Evolutionary conservation across 1,140 invertebrate genomes (phyloP).

Genomic region (Solenopsis invicta): DNA sequence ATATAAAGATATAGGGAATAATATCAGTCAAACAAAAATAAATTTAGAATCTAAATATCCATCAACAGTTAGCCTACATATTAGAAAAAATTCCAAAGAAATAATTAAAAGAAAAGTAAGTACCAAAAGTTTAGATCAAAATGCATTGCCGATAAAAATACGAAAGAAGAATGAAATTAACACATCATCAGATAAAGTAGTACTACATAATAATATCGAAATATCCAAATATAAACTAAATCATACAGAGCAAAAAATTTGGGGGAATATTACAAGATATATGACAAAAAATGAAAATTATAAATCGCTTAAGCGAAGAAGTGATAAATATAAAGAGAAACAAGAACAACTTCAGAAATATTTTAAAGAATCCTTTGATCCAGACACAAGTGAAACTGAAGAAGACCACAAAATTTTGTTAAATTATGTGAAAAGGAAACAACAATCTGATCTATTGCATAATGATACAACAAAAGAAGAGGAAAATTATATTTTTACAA

Average conservation of each 20-base stretch:
- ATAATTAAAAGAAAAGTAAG: not conserved
- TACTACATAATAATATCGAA: not conserved
- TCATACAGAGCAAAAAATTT: not conserved
- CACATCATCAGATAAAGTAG: not conserved
- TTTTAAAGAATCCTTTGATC: not conserved
- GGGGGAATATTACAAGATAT: not conserved
- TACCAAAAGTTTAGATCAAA: not conserved
- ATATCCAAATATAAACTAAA: not conserved
- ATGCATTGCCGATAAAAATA: not conserved
- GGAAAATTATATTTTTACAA: too few species aligned
- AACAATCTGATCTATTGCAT: not conserved
- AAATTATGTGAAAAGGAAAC: not conserved
- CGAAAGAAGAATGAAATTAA: not conserved
- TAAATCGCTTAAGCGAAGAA: not conserved
- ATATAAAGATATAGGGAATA: not conserved
- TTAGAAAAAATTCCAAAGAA: not conserved
- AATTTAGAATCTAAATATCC: not conserved
- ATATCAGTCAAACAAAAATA: not conserved
- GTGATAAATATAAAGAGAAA: not conserved
- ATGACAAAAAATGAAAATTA: not conserved
- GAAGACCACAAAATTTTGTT: constrained; percentile 57
- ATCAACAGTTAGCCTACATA: not conserved
- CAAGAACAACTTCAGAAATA: constrained; percentile 4
- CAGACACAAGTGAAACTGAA: constrained; percentile 45
- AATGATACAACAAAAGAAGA: too few species aligned